phyloP scores from a whole-genome alignment of 2,113 vertebrate species.

The Notothenia rossii region DNA sequence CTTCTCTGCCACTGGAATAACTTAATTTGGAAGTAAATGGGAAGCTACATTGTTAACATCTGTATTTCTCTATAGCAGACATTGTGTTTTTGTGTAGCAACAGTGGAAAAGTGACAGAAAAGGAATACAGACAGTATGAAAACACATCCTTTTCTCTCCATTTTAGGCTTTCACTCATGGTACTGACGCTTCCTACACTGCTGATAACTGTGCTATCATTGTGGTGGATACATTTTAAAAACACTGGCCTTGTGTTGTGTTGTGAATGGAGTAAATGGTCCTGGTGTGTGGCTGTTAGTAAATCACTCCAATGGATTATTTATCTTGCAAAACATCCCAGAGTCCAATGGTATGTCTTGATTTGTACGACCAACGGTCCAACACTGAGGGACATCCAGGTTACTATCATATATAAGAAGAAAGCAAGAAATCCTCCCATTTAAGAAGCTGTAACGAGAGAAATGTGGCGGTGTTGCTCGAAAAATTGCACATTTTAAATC shows the following conservation, averaged over 20 bases:
- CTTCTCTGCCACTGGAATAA: neutral
- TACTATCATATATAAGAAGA: too few relatives aligned
- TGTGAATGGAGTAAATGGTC: neutral
- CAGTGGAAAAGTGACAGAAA: neutral
- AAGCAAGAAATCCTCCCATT: too few relatives aligned
- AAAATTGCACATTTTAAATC: neutral
- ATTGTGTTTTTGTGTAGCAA: constrained; percentile 7
- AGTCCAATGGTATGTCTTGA: neutral
- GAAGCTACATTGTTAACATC: neutral
- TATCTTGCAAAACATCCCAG: neutral
- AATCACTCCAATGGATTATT: neutral
- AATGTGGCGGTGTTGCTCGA: neutral
- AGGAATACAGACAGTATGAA: neutral
- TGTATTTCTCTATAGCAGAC: neutral
- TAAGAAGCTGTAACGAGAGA: neutral
- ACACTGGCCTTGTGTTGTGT: neutral
- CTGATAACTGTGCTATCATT: neutral
- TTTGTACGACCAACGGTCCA: neutral
- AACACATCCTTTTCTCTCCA: neutral
- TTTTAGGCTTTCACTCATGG: neutral
- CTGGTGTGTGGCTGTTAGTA: too few relatives aligned
- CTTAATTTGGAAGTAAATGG: neutral
- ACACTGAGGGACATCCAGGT: neutral
- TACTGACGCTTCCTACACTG: neutral
- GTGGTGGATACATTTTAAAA: neutral